A percentile compares a stretch with the other conserved stretches of the same genome.
These are phyloP conservation scores for Oreochromis aureus DNA, from an alignment of 2,113 vertebrate species.

Conservation along the genomic window DNA sequence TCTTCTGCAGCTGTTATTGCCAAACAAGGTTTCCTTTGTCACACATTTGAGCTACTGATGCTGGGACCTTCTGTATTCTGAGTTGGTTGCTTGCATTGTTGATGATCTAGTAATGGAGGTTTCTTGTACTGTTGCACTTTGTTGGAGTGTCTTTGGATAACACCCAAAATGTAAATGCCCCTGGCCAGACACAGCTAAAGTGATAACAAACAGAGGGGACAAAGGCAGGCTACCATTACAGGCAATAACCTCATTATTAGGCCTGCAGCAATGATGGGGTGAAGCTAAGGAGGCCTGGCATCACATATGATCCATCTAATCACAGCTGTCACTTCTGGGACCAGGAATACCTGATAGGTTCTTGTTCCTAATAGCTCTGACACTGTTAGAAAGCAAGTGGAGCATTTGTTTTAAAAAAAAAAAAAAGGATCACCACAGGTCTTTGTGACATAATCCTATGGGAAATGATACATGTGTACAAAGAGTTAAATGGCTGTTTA, in stretches of 20 bases:
- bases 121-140: not conserved
- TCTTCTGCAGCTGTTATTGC: not conserved
- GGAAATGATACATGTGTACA: not conserved
- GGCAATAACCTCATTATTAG: conserved; percentile 35
- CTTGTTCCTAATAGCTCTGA: not conserved
- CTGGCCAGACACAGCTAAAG: not conserved
- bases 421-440: not conserved
- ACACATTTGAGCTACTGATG: not conserved
- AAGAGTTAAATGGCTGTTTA: not conserved
- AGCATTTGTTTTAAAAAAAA: not conserved
- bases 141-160: not conserved
- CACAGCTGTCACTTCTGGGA: conserved; percentile 28
- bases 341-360: not conserved
- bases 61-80: not conserved
- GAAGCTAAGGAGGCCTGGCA: not conserved
- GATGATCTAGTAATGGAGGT: not conserved
- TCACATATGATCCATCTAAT: conserved; percentile 29
- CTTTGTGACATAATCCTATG: not conserved
- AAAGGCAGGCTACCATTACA: conserved; percentile 31
- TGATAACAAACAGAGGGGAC: not conserved
- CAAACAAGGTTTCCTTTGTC: not conserved
- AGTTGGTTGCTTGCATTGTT: not conserved
- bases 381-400: not conserved
- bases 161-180: not conserved
- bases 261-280: not conserved